Base-by-base conservation (phyloP, 1,140 invertebrate genomes). In the Lordiphosa collinella region DNA sequence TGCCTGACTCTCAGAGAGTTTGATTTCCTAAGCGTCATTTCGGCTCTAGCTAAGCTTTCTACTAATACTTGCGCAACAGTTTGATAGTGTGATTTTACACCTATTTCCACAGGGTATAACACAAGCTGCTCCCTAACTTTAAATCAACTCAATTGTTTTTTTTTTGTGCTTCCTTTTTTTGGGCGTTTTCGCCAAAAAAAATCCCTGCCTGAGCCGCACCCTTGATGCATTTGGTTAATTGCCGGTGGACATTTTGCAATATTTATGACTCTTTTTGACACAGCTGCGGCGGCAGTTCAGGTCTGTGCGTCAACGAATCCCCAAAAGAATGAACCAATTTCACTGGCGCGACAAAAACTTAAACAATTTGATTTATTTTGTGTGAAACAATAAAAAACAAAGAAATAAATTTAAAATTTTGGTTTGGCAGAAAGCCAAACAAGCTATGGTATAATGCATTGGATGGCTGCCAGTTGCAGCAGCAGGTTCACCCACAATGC, bases 241-340 rank as follows among this genome's bases (percentile, higher is more conserved):
- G 65, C 22, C 34, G 38, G 55, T 37, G 47, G 50, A 78, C 53
- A 63, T 47, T 56, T 66, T 69, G 57, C 60, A 82, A 50, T 76
- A 80, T 80, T 82, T 82, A 84, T 76, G 76, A 52, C 14, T 13
- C 11, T 22, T 50, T 65, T 32, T 49, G 25, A 38, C 36, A 32
- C 18, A 22, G 16, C 4, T n/a, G 49, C 40, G 18, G n/a, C 48
- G 25, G 31, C 51, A 18, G 18, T 18, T 18, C 18, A 18, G 18
- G 38, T 40, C 13, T 53, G 44, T 32, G 35, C 31, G 11, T 50
- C 35, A 43, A 37, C 22, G 40, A 54, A 60, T 65, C 51, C 22
- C 46, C 44, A 51, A 59, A 38, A 10, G 16, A 51, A 18, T 48
- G 32, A 35, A 48, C 46, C 46, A 48, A 35, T 60, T 60, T 65